Conservation (phyloP, 1,140 invertebrate species). For the Odontomachus brunneus region DNA sequence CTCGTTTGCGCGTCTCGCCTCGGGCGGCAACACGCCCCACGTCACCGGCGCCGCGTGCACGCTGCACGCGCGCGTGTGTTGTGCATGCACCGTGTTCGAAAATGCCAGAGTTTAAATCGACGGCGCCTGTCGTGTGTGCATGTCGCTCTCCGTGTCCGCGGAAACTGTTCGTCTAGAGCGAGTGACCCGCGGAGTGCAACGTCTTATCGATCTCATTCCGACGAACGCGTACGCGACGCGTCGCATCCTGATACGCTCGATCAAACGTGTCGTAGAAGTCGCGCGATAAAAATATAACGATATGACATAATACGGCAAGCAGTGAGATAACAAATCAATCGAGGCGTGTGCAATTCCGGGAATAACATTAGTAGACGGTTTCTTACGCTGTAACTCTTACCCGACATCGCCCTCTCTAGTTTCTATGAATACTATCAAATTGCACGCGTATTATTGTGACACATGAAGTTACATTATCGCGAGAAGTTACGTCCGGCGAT, state of each 20-base stretch:
- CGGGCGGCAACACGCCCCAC: constrained; percentile 17
- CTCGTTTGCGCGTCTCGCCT: constrained; percentile 17
- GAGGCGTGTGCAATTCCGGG: too few species aligned
- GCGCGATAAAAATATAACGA: too few species aligned
- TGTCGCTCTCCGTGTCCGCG: neutral
- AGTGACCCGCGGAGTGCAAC: neutral
- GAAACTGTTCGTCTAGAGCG: constrained; percentile 8
- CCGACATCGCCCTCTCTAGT: too few species aligned
- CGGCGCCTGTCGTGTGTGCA: neutral
- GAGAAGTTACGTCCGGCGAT: too few species aligned
- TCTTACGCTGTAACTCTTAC: too few species aligned
- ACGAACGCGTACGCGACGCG: neutral
- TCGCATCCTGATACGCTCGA: neutral
- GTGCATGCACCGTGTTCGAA: constrained; percentile 10
- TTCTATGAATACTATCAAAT: too few species aligned
- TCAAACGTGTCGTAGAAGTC: neutral
- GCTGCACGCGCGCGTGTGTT: constrained; percentile 33
- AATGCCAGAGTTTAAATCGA: constrained; percentile 61
- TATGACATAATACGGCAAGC: too few species aligned
- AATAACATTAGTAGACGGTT: too few species aligned
- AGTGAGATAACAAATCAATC: too few species aligned
- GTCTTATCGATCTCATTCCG: constrained; percentile 16
- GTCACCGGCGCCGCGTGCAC: neutral
- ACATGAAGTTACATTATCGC: constrained; percentile 1
- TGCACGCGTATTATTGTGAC: too few species aligned